Evolutionary conservation across 2,797 vertebrate species (phyloP).

Genomic region (Tangara arthus): DNA sequence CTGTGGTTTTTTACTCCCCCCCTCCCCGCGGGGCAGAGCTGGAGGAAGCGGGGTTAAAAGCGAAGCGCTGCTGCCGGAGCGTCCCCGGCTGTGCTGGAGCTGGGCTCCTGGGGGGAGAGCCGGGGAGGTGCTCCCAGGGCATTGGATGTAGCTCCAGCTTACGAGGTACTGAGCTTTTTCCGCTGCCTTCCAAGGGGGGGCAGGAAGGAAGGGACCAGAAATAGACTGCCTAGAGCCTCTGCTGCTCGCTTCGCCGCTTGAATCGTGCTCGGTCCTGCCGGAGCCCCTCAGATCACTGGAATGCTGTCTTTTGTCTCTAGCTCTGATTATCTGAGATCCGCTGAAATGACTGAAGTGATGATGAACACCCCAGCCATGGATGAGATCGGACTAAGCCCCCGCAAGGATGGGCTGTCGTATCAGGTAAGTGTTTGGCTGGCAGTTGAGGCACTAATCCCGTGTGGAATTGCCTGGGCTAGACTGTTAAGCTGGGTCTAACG

Average conservation of each 20-base stretch:
- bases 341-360: slow-evolving; percentile 98
- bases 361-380: slow-evolving; percentile 92
- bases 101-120: neutral
- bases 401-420: slow-evolving; percentile 92
- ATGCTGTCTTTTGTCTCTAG: slow-evolving; percentile 72
- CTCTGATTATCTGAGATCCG: slow-evolving; percentile 87
- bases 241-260: neutral
- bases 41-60: neutral
- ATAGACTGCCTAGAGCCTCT: neutral
- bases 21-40: neutral
- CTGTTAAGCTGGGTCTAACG: neutral
- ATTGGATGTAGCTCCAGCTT: neutral
- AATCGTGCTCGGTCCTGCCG: neutral
- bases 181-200: neutral
- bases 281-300: neutral
- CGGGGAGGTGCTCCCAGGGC: neutral
- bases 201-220: slow-evolving; percentile 15
- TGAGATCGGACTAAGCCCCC: slow-evolving; percentile 91
- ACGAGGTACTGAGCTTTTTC: neutral
- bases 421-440: slow-evolving; percentile 80
- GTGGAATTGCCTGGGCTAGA: neutral
- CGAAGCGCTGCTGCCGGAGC: neutral
- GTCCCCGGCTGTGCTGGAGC: neutral
- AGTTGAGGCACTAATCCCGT: neutral
- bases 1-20: neutral